phyloP scores from a whole-genome alignment of 2,888 invertebrate genomes.

The Rosalia funebris region DNA sequence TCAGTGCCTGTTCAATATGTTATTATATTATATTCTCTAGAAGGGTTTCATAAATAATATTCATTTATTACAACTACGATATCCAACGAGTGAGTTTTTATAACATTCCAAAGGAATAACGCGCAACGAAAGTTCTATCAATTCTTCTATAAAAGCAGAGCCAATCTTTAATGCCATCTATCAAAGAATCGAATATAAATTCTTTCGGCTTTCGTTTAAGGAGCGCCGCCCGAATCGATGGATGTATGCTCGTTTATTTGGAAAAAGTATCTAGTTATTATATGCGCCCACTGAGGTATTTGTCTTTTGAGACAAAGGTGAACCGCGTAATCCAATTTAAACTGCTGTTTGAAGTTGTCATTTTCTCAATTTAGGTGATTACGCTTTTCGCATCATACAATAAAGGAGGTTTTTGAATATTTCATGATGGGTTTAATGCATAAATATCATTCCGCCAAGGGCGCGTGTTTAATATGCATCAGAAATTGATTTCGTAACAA shows the following conservation, averaged over 20 bases:
- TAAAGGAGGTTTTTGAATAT: slow-evolving; percentile 36
- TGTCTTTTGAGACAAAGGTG: slow-evolving; percentile 44
- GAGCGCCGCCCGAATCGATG: slow-evolving; percentile 36
- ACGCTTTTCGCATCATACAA: slow-evolving; percentile 19
- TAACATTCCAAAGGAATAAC: slow-evolving; percentile 8
- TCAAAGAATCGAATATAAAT: slow-evolving; percentile 43
- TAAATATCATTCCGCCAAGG: slow-evolving; percentile 26
- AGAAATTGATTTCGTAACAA: slow-evolving; percentile 1
- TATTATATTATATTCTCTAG: too few relatives aligned
- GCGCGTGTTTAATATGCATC: slow-evolving; percentile 14
- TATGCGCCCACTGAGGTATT: slow-evolving; percentile 38
- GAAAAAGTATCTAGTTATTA: slow-evolving; percentile 42
- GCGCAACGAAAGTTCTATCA: slow-evolving; percentile 8
- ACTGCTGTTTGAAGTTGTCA: slow-evolving; percentile 48
- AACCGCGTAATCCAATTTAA: slow-evolving; percentile 50
- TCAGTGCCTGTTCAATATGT: too few relatives aligned
- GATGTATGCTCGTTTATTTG: slow-evolving; percentile 42
- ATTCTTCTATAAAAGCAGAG: slow-evolving; percentile 27
- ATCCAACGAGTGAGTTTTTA: neutral
- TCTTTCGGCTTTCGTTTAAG: slow-evolving; percentile 36
- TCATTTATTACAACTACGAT: too few relatives aligned
- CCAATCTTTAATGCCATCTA: slow-evolving; percentile 43
- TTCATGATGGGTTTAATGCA: slow-evolving; percentile 39
- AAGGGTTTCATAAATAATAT: too few relatives aligned
- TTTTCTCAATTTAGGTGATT: slow-evolving; percentile 47